Evolutionary conservation across 2,113 vertebrate species (phyloP).

Genomic region (Thermophis baileyi): DNA sequence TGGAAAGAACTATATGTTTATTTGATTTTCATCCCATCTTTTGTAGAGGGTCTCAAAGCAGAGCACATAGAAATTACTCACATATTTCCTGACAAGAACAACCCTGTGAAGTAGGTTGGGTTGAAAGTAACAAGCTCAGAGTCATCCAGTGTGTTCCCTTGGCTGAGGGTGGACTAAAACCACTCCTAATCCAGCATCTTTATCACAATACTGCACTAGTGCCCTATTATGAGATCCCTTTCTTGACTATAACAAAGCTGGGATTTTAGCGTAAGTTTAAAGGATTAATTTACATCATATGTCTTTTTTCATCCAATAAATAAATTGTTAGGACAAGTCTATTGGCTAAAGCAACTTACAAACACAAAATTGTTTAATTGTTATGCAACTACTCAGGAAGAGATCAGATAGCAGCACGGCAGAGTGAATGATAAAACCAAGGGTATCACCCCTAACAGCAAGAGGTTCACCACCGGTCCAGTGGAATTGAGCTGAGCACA

Average conservation of each 20-base stretch:
- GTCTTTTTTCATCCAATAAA: not conserved
- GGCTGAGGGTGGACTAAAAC: not conserved
- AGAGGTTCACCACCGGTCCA: not conserved
- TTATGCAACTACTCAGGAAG: not conserved
- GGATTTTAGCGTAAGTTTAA: not conserved
- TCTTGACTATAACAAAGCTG: not conserved
- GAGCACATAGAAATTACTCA: not conserved
- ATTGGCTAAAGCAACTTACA: not conserved
- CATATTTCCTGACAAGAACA: not conserved
- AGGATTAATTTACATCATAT: not conserved
- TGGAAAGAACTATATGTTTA: not conserved
- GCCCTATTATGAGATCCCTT: not conserved
- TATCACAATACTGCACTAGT: not conserved
- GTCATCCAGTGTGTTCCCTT: not conserved
- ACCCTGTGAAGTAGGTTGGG: not conserved
- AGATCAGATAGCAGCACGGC: not conserved
- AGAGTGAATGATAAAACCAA: not conserved
- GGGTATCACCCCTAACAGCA: not conserved
- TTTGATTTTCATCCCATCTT: not conserved
- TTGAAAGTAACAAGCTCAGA: not conserved
- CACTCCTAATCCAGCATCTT: not conserved
- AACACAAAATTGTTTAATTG: not conserved
- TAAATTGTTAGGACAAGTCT: not conserved
- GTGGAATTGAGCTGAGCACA: not conserved
- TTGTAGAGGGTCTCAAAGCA: not conserved